Base-by-base conservation (phyloP, 2,797 vertebrate genomes). In the Peromyscus attwateri region DNA sequence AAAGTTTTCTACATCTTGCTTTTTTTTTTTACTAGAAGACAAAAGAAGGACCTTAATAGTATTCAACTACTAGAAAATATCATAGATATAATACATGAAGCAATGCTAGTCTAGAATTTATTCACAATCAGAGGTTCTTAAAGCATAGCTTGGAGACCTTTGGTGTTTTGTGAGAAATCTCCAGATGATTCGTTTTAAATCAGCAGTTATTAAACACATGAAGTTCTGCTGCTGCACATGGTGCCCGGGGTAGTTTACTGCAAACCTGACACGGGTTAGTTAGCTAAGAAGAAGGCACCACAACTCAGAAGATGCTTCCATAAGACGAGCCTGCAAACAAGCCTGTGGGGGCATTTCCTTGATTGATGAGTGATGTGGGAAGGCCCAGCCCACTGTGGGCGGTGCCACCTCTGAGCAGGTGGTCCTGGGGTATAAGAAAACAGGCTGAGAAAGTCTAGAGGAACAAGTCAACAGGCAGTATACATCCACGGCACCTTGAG, bases 1-100 rank as follows among this genome's bases (percentile, higher is more conserved):
- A 70, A 95, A 83, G 14, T 81, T 95, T 89, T 91, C 46, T 91
- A 79, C 21, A 90, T 11, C 29, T n/a, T 89, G 43, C 29, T 80
- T 92, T 95, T 91, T 75, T 75, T 76, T 92, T 87, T 2, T 19
- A 92, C 10, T 29, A 80, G 49, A 34, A 91, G 91, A 84, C 37
- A 46, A 82, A 94, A 37, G 66, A 89, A 85, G 55, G 9, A 75
- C 84, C 93, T 94, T 62, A 77, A 9, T 57, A 92, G 9, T 66
- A 43, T 77, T 81, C 60, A 88, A 68, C 46, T 71, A 95, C 17
- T 75, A 93, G 43, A 89, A 92, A 40, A 23, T 88, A 70, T 60
- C 31, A 70, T 23, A n/a, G 17, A 70, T 25, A 73, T 88, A 93
- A 88, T 90, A 84, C 19, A 37, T 9, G 14, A 92, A 80, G 40